Evolutionary conservation across 1,140 invertebrate genomes (phyloP).

Genomic region (Euwallacea similis): DNA sequence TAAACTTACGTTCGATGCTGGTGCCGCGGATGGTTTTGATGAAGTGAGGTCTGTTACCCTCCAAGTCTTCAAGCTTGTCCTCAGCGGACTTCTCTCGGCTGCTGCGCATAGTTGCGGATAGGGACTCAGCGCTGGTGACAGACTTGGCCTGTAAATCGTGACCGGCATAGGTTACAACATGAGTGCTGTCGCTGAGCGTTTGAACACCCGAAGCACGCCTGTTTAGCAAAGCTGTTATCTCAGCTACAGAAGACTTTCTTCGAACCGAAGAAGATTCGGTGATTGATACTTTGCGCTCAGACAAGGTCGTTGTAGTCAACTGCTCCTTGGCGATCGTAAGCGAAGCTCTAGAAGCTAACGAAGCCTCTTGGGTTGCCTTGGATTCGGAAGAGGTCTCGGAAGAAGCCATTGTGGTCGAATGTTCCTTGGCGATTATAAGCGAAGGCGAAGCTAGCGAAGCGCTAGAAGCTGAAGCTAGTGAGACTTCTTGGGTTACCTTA

Average conservation of each 20-base stretch:
- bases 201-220: slow-evolving; percentile 22
- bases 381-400: background rate
- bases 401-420: background rate
- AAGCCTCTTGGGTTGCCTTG: background rate
- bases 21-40: slow-evolving; percentile 72
- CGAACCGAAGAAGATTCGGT: background rate
- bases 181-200: slow-evolving; percentile 17
- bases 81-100: slow-evolving; percentile 40
- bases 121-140: slow-evolving; percentile 26
- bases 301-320: background rate
- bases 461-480: slow-evolving; percentile 1
- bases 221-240: slow-evolving; percentile 17
- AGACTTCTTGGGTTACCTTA: slow-evolving; percentile 10
- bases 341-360: background rate
- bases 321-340: background rate
- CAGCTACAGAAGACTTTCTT: slow-evolving; percentile 26
- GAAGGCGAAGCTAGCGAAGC: background rate
- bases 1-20: slow-evolving; percentile 76
- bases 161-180: slow-evolving; percentile 30
- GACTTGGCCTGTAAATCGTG: slow-evolving; percentile 31
- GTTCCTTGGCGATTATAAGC: background rate
- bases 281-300: slow-evolving; percentile 1
- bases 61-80: slow-evolving; percentile 48
- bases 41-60: slow-evolving; percentile 66
- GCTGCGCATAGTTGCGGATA: slow-evolving; percentile 35